Percentiles rank a stretch among this genome's conserved stretches.
phyloP scores from a whole-genome alignment of 2,888 invertebrate genomes.

The Drosophila formosana region DNA sequence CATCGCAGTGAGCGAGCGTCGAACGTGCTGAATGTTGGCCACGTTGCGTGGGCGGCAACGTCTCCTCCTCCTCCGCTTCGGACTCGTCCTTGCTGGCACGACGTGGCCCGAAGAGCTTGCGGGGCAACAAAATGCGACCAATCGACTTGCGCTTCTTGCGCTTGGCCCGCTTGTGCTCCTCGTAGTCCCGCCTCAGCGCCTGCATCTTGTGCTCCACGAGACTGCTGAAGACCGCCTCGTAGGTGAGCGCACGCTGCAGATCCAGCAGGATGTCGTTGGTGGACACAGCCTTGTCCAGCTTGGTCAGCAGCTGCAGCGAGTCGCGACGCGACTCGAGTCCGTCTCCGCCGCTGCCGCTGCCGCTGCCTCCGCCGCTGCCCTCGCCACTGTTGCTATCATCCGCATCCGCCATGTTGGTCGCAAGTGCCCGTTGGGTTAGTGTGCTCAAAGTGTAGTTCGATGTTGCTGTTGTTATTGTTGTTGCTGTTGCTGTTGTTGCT shows the following conservation, averaged over 20 bases:
- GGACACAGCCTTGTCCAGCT: slow-evolving; percentile 84
- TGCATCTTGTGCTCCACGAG: slow-evolving; percentile 85
- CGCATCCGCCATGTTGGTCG: slow-evolving; percentile 67
- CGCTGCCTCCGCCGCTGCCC: slow-evolving; percentile 42
- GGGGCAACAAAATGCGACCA: slow-evolving; percentile 83
- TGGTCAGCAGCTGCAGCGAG: slow-evolving; percentile 65
- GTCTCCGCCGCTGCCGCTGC: slow-evolving; percentile 28
- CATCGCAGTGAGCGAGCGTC: slow-evolving; percentile 48
- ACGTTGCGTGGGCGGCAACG: slow-evolving; percentile 5
- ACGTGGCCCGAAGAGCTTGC: slow-evolving; percentile 79
- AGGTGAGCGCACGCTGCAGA: slow-evolving; percentile 84
- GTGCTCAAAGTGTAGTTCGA: slow-evolving; percentile 38
- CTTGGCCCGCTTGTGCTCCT: slow-evolving; percentile 83
- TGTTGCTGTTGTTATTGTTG: slow-evolving; percentile 30
- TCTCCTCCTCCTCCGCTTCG: slow-evolving; percentile 24
- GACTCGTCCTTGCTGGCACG: slow-evolving; percentile 61
- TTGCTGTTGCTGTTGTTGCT: slow-evolving; percentile 14
- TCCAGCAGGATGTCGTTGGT: slow-evolving; percentile 84
- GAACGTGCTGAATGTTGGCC: slow-evolving; percentile 14
- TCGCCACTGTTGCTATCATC: slow-evolving; percentile 75
- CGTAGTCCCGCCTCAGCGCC: slow-evolving; percentile 85
- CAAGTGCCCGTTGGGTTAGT: slow-evolving; percentile 18
- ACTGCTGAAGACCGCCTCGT: slow-evolving; percentile 84
- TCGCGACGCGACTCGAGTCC: slow-evolving; percentile 42
- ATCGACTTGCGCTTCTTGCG: slow-evolving; percentile 83